phyloP scores from a whole-genome alignment of 2,113 vertebrate genomes.

The Cephalopterus ornatus region DNA sequence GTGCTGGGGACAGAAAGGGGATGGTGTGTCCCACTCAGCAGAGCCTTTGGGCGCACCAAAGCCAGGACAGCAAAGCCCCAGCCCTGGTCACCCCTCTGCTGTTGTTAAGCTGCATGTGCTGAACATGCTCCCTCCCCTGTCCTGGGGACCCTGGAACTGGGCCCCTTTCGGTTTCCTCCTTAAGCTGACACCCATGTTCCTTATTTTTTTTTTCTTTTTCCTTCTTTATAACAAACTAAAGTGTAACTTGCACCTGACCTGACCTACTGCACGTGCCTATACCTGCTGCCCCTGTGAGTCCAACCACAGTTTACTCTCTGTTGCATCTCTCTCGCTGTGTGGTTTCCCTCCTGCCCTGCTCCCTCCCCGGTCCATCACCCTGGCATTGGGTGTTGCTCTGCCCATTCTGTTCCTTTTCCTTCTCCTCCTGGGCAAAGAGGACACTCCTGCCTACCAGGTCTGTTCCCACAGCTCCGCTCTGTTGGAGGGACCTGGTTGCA shows the following conservation, averaged over 20 bases:
- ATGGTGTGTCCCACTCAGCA: neutral
- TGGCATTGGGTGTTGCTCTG: neutral
- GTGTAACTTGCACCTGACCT: slow-evolving; percentile 60
- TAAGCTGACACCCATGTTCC: slow-evolving; percentile 34
- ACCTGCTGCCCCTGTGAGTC: slow-evolving; percentile 65
- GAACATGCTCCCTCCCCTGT: neutral
- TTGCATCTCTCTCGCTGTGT: slow-evolving; percentile 49
- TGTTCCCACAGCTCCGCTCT: neutral
- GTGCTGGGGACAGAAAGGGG: neutral
- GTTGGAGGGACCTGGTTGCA: neutral
- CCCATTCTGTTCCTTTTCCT: neutral
- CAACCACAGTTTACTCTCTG: slow-evolving; percentile 62
- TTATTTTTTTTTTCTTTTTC: slow-evolving; percentile 43
- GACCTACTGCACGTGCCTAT: slow-evolving; percentile 60
- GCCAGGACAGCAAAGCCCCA: slow-evolving; percentile 66
- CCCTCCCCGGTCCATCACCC: neutral
- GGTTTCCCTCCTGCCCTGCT: neutral
- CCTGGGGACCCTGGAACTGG: neutral
- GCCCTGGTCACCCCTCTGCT: neutral
- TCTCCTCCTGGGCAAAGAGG: neutral
- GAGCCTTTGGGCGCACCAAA: neutral
- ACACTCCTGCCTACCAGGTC: neutral
- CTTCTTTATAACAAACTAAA: slow-evolving; percentile 68
- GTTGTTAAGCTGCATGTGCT: slow-evolving; percentile 55
- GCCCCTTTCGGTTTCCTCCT: neutral